A percentile compares a stretch with the other conserved stretches of the same genome.
Conservation (phyloP, 2,113 vertebrate genomes). For the Oncorhynchus mykiss region DNA sequence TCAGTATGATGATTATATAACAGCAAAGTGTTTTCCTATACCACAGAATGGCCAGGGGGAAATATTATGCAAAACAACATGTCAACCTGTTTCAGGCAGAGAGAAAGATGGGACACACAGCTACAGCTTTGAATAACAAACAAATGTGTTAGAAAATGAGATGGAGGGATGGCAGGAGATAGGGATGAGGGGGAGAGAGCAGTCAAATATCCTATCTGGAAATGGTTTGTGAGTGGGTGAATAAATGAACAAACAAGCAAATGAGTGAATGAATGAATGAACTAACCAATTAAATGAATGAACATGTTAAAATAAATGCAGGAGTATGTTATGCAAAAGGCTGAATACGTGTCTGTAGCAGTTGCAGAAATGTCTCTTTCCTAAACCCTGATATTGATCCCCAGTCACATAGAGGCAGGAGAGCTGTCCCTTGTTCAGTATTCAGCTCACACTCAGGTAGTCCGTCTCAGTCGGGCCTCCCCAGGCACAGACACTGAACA, state of each 20-base stretch:
- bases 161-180: neutral
- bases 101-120: neutral
- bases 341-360: neutral
- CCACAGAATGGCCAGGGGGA: neutral
- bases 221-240: too few species aligned
- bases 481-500: neutral
- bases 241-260: too few species aligned
- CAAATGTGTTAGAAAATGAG: slow-evolving; percentile 6
- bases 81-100: neutral
- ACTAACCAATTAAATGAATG: neutral
- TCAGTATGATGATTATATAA: neutral
- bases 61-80: neutral
- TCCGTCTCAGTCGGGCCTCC: neutral
- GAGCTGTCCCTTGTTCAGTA: slow-evolving; percentile 1
- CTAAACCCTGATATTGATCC: neutral
- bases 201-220: too few species aligned
- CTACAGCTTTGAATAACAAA: slow-evolving; percentile 17
- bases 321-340: too few species aligned
- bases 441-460: slow-evolving; percentile 11
- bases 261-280: neutral
- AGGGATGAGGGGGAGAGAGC: neutral
- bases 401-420: neutral
- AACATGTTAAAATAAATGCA: neutral
- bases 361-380: neutral
- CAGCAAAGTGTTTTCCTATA: too few species aligned